Evolutionary conservation across 2,888 invertebrate genomes (phyloP).

Genomic region (Saturnia japonica): DNA sequence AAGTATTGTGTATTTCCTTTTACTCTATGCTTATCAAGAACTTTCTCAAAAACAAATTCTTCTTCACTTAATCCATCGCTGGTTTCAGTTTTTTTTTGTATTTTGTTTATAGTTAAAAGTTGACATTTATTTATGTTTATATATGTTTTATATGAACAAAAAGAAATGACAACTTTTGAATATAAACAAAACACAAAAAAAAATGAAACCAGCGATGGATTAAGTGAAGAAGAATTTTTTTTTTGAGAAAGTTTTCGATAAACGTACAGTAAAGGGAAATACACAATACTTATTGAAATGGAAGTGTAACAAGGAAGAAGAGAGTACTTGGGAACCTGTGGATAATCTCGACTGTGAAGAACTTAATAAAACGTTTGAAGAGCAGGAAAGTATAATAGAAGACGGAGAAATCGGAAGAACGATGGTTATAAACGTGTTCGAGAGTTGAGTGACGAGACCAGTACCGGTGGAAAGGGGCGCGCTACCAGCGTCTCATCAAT

Average conservation of each 20-base stretch:
- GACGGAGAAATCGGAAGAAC: constrained; percentile 67
- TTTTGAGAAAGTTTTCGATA: constrained; percentile 86
- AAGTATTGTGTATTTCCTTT: constrained; percentile 88
- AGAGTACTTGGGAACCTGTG: constrained; percentile 96
- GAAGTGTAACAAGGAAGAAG: constrained; percentile 89
- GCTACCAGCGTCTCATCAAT: constrained; percentile 67
- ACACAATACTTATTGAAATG: constrained; percentile 89
- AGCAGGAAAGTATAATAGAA: constrained; percentile 64
- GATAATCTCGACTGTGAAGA: constrained; percentile 94
- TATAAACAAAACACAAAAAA: no score
- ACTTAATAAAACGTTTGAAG: constrained; percentile 89
- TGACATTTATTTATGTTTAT: no score
- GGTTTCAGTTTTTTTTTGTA: constrained; percentile 67
- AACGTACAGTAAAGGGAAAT: constrained; percentile 85
- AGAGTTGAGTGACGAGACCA: constrained; percentile 69
- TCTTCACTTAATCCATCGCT: constrained; percentile 80
- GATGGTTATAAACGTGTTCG: constrained; percentile 67
- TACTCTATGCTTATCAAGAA: constrained; percentile 84
- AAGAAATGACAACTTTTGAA: no score
- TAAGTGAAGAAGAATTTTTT: constrained; percentile 86
- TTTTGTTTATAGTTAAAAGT: no score
- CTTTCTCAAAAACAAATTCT: constrained; percentile 88
- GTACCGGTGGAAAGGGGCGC: constrained; percentile 56
- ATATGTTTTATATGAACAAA: no score
- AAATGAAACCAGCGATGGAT: constrained; percentile 62